These are phyloP conservation scores for Clanis bilineata DNA, from an alignment of 2,888 invertebrate genomes.

Conservation along the genomic window DNA sequence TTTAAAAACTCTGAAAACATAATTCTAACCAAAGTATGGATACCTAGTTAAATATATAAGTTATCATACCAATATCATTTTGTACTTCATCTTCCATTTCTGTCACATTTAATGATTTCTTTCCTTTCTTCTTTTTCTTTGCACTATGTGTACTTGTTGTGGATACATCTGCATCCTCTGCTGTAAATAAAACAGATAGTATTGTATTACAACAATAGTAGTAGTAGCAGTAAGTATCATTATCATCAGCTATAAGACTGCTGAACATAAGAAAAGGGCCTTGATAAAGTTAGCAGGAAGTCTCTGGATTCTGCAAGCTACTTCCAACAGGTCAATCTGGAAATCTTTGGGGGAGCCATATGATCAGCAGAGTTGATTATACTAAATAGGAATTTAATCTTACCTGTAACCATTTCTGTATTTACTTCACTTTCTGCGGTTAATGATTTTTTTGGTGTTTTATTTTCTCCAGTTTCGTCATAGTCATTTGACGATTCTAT, in stretches of 20 bases:
- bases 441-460: not conserved
- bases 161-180: conserved; percentile 13
- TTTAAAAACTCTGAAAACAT: too few relatives aligned
- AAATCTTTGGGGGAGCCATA: too few relatives aligned
- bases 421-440: not conserved
- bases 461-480: not conserved
- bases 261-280: too few relatives aligned
- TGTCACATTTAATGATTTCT: conserved; percentile 16
- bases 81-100: conserved; percentile 17
- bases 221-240: too few relatives aligned
- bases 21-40: too few relatives aligned
- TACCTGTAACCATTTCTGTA: not conserved
- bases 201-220: too few relatives aligned
- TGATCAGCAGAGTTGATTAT: too few relatives aligned
- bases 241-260: too few relatives aligned
- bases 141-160: conserved; percentile 30
- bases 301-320: too few relatives aligned
- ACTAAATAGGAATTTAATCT: not conserved
- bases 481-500: not conserved
- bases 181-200: not conserved
- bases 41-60: too few relatives aligned
- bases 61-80: conserved; percentile 1
- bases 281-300: too few relatives aligned
- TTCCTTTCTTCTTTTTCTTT: conserved; percentile 39
- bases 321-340: too few relatives aligned